Conservation (phyloP, 1,140 invertebrate species). For the Bombus haemorrhoidalis region DNA sequence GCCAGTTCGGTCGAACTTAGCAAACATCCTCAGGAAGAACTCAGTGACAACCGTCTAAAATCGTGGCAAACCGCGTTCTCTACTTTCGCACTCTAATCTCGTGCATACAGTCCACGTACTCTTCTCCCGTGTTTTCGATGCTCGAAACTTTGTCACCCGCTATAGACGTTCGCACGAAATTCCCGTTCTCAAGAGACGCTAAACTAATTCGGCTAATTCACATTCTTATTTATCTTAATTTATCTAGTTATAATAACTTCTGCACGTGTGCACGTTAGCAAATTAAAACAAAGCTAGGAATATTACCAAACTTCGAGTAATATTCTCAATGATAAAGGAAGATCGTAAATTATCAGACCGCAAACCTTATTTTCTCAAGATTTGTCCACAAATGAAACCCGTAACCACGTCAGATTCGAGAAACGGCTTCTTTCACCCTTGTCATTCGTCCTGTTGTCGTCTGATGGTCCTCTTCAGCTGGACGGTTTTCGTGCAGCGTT, state of each 20-base stretch:
- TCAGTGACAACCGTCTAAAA: not conserved
- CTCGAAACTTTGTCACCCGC: not conserved
- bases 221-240: not conserved
- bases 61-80: not conserved
- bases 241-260: not conserved
- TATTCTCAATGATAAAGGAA: no score
- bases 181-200: not conserved
- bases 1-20: not conserved
- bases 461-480: slow-evolving; percentile 36
- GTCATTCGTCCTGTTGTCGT: not conserved
- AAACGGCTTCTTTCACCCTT: slow-evolving; percentile 9
- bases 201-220: not conserved
- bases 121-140: not conserved
- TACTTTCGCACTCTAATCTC: slow-evolving; percentile 4
- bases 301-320: no score
- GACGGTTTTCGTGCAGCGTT: slow-evolving; percentile 26
- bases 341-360: not conserved
- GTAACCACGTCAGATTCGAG: not conserved
- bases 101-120: not conserved
- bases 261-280: no score
- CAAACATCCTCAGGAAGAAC: not conserved
- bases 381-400: not conserved
- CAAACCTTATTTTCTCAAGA: not conserved
- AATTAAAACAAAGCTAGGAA: no score
- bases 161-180: not conserved